Base-by-base conservation (phyloP, 2,113 vertebrate genomes). In the Saguinus midas region DNA sequence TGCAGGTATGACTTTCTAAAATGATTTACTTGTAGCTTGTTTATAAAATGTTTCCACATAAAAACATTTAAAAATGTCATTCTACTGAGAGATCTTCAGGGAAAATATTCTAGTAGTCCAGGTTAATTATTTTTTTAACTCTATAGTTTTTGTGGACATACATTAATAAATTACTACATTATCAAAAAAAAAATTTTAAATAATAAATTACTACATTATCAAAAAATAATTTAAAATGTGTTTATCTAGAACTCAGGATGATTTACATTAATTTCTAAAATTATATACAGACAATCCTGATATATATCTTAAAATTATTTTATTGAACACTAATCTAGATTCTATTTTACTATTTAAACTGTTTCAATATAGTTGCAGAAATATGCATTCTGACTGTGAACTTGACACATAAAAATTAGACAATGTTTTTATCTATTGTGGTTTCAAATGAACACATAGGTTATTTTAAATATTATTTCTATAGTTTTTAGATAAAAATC, bases 1-100 rank as follows among this genome's bases (percentile, higher is more conserved):
- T 99, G 91, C 98, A 99, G 99, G 99, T 99, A 98, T 86, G 97
- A 81, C 23, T 73, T 86, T 58, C 89, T 84, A 61, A 79, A 57
- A 79, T 20, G 55, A n/a, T 87, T 64, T 48, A n/a, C 48, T 85
- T 92, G 70, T 40, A 78, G 6, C 79, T 10, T 87, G 43, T 93
- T 95, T 95, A 50, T 86, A 90, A 87, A 95, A 91, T 72, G 29
- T 84, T 95, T 84, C 52, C 58, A 79, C 58, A 82, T 57, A 90
- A 97, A 94, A 45, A 73, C 27, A 32, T 92, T 95, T 85, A 95
- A 96, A 93, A 88, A 43, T 43, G 43, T 43, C 43, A 43, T 43
- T 43, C 43, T 43, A 43, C 43, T 43, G 43, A 43, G 43, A 43
- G 43, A 43, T 43, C 43, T 43, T 43, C 43, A 43, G 4, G 43